Conservation (phyloP, 2,888 invertebrate species). For the Eustalomyia histrio region DNA sequence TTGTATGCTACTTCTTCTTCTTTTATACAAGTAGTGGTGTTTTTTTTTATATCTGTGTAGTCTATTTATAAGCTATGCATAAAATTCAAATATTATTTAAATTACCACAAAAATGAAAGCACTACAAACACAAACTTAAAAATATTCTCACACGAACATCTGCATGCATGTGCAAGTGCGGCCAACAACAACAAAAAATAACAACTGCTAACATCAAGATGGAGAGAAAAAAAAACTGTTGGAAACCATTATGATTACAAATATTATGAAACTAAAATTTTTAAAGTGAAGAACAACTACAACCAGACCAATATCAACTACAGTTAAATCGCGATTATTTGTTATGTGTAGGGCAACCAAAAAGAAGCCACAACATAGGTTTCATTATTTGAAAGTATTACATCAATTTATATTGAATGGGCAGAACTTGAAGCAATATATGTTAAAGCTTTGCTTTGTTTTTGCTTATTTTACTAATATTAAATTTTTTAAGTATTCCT, state of each 20-base stretch:
- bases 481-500: no score
- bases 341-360: no score
- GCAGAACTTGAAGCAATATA: no score
- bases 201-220: conserved; percentile 15
- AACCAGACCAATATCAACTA: conserved; percentile 10
- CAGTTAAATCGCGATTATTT: not conserved
- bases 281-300: conserved; percentile 39
- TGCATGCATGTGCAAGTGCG: not conserved
- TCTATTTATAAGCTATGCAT: conserved; percentile 49
- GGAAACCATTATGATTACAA: conserved; percentile 49
- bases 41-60: conserved; percentile 4
- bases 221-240: conserved; percentile 9
- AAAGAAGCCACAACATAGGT: no score
- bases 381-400: no score
- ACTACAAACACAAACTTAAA: conserved; percentile 15
- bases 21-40: not conserved
- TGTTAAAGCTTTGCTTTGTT: no score
- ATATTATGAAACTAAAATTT: conserved; percentile 42
- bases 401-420: no score
- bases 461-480: no score
- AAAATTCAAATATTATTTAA: conserved; percentile 56
- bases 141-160: not conserved
- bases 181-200: not conserved
- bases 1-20: no score
- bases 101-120: conserved; percentile 48